Base-by-base conservation (phyloP, 2,888 invertebrate genomes). In the Apodemia hepburni region DNA sequence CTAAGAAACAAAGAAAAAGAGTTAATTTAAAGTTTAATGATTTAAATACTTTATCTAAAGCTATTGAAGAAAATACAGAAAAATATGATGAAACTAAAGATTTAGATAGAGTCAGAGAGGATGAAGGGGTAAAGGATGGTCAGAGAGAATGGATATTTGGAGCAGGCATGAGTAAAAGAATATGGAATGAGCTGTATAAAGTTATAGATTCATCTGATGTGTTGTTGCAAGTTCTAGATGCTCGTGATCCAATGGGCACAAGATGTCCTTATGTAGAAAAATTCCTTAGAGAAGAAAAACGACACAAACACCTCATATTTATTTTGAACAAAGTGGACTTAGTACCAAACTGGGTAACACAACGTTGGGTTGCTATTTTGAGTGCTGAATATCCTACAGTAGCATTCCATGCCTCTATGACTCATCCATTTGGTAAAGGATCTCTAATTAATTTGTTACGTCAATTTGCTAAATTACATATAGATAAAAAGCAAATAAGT, bases 121-220 rank as follows among this genome's bases (percentile, higher is more conserved):
- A 97, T 73, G 94, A 93, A 33, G 98, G 98, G 33, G 94, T 96
- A 8, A 95, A 93, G 77, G 95, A 96, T 71, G 94, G 96, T 18
- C 95, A 96, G 59, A 94, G 97, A 68, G 99, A 99, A 82, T 98
- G 98, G 96, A 95, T 98, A 2, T 98, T 98, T 94, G 95, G 94
- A 61, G 98, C 98, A 33, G 98, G 99, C 0, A 98, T 98, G 86
- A 99, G 99, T 73, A 97, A 94, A 86, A 94, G 99, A 72, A 98
- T 99, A 75, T 99, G 99, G 99, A 98, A 98, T 91, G 99, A 99
- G 82, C 85, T 99, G 58, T 98, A 99, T 81, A 99, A 99, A 93
- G 99, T 99, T 35, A 95, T 99, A 62, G 99, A 99, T 84, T 98
- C 99, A 3, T 98, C 99, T 0, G 99, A 99, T 93, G 98, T 99